Base-by-base conservation (phyloP, 2,113 vertebrate species). In the Notothenia rossii region DNA sequence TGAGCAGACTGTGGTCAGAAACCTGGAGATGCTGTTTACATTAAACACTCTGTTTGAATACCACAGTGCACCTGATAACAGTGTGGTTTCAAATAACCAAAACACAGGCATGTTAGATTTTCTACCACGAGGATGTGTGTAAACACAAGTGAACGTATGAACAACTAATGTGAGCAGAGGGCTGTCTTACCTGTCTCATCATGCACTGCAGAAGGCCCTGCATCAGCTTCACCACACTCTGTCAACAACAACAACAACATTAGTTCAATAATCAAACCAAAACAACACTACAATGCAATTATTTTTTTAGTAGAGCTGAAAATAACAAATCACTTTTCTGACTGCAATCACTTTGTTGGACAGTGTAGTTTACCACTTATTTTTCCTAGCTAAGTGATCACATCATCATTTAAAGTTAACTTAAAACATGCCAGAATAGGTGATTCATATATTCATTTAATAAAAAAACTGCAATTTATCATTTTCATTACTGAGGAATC, bases 191-290 rank as follows among this genome's bases (percentile, higher is more conserved):
- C 97, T 99, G 98, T 94, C 98, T 96, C 96, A 99, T 98, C 98
- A 99, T 99, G 91, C 98, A 99, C 77, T 98, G 98, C 17, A 99
- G 92, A 51, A 99, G 97, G 3, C 98, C 98, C 53, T 98, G 95
- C 98, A 99, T 99, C 91, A 99, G 94, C 89, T 99, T 99, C 84
- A 99, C 98, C 71, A 99, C 98, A 2, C 97, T 99, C 98, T 99
- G 96, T 8, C 72, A 40, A 40, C 29, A 29, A 29, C 25, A 89
- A 93, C 45, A 71, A 63, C 56, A 59, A 46, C 36, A 63, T 63
- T 12, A 58, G 18, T 7, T 29, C 3, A 43, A 51, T 63, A 25
- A 8, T 48, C 14, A 13, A 10, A 17, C 29, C 10, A 62, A 45
- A 45, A 61, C 3, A 10, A 59, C 22, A n/a, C n/a, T 25, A 11